Evolutionary conservation across 2,113 vertebrate genomes (phyloP), one percentile per base, ranked within the genome.

Genomic region (Lampris incognitus): DNA sequence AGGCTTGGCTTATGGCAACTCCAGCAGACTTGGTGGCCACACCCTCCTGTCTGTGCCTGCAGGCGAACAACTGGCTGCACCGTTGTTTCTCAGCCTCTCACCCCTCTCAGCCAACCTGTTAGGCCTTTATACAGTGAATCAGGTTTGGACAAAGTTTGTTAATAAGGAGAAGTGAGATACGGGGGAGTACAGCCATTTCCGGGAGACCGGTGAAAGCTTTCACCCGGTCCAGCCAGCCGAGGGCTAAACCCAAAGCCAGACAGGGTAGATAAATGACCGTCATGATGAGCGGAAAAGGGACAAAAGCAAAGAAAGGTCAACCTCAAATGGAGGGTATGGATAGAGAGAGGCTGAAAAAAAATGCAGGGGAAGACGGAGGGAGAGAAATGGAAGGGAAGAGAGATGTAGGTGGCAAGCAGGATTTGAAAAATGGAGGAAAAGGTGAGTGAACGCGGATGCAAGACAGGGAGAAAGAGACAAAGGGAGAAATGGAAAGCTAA

Each of bases 191-290:
- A 0, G 2, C 9, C 50, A 41, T 73, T 76, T 70, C 9, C 70
- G 62, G 40, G 66, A 64, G 24, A 54, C 58, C 9, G 78, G 59
- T 65, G 10, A 13, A 62, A 80, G 73, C 48, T 50, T 58, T 74
- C 24, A 24, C 24, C 24, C 59, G 60, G 80, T 52, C 64, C 1
- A 38, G 66, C 60, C 66, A 57, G 54, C 84, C 69, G 11, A 0
- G 65, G 76, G 82, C 57, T 9, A 64, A 73, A 69, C 67, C 76
- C 72, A 78, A 55, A 73, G 70, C 1, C 46, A 64, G 62, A 74
- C 56, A 52, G 50, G 1, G 67, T 68, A 67, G 75, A 84, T 69
- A 58, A 76, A 81, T 85, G 81, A 81, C 63, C 36, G 38, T 13
- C 42, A 64, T n/a, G 24, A 70, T 38, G 40, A 6, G 37, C 40